Conservation (phyloP, 2,888 invertebrate genomes). For the Timandra comae region DNA sequence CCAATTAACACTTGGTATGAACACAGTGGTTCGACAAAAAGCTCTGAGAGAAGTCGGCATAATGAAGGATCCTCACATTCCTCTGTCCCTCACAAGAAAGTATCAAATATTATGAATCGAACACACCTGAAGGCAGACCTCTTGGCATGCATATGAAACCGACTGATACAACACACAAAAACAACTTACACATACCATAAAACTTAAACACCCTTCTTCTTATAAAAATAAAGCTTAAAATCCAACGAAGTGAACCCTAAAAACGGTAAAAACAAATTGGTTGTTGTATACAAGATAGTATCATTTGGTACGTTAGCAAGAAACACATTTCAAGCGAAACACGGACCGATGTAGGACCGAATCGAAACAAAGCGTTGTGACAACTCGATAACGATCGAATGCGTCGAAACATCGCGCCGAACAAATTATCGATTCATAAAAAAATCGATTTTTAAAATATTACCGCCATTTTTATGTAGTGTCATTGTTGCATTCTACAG, state of each 20-base stretch:
- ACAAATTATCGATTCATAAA: constrained; percentile 77
- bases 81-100: constrained; percentile 62
- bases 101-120: constrained; percentile 72
- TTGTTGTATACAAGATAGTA: constrained; percentile 53
- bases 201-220: constrained; percentile 22
- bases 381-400: constrained; percentile 69
- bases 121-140: constrained; percentile 68
- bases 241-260: constrained; percentile 18
- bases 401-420: constrained; percentile 69
- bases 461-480: constrained; percentile 57
- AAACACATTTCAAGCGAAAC: constrained; percentile 75
- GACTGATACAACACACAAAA: constrained; percentile 41
- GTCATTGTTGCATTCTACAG: constrained; percentile 59
- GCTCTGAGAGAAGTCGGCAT: constrained; percentile 18
- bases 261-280: constrained; percentile 43
- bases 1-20: constrained; percentile 37
- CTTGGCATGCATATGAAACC: constrained; percentile 67
- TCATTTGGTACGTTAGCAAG: constrained; percentile 72
- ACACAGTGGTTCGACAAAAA: constrained; percentile 29
- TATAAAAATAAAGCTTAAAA: constrained; percentile 31
- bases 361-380: constrained; percentile 75
- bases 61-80: constrained; percentile 40
- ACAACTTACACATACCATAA: constrained; percentile 16
- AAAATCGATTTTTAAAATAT: constrained; percentile 74
- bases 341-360: constrained; percentile 63